Evolutionary conservation across 2,888 invertebrate species (phyloP).

Genomic region (Acanthosoma haemorrhoidale): DNA sequence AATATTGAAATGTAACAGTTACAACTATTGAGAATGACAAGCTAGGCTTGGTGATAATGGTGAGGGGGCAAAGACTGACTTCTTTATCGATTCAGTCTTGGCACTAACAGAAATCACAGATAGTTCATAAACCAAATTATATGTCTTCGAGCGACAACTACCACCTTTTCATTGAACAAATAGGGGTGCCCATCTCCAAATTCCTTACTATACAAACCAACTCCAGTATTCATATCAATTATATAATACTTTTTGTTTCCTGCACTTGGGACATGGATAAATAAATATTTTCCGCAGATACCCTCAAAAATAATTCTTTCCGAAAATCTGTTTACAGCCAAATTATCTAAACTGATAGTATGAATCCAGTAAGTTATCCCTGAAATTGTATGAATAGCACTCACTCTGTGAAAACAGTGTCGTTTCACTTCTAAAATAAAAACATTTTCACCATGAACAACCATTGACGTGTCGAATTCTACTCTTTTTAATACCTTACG

Average conservation of each 20-base stretch:
- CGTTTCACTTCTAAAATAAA: background rate
- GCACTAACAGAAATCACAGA: background rate
- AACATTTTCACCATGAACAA: background rate
- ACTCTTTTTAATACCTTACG: slow-evolving; percentile 8
- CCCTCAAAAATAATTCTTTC: background rate
- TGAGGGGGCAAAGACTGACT: too few relatives aligned
- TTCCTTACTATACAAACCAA: slow-evolving; percentile 1
- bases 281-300: slow-evolving; percentile 1
- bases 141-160: background rate
- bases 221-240: background rate
- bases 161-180: background rate
- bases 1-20: too few relatives aligned
- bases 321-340: background rate
- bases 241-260: background rate
- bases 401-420: background rate
- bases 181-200: background rate
- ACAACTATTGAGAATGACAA: too few relatives aligned
- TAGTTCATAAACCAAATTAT: background rate
- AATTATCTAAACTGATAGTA: background rate
- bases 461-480: background rate
- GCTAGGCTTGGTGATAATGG: too few relatives aligned
- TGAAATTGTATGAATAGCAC: background rate
- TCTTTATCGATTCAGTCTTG: too few relatives aligned
- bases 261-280: background rate
- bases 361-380: slow-evolving; percentile 8